Evolutionary conservation across 2,888 invertebrate genomes (phyloP).

Genomic region (Latrodectus hesperus): DNA sequence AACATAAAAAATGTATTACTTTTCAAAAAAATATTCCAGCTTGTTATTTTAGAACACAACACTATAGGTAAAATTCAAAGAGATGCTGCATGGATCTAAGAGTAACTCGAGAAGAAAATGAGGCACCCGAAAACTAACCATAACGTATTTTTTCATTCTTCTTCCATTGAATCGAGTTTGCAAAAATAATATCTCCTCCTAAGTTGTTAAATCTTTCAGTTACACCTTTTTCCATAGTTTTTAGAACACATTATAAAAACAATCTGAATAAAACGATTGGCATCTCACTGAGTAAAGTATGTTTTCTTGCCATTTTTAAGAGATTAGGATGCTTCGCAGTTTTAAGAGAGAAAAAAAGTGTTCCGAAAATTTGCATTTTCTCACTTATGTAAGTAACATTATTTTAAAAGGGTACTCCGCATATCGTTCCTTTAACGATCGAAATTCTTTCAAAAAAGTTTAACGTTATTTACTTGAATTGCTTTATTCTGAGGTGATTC

Average conservation of each 20-base stretch:
- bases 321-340: too few species aligned
- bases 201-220: constrained; percentile 21
- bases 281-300: too few species aligned
- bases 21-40: neutral
- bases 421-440: too few species aligned
- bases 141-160: neutral
- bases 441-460: too few species aligned
- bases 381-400: too few species aligned
- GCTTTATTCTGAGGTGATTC: too few species aligned
- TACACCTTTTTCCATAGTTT: constrained; percentile 2
- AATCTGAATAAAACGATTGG: neutral
- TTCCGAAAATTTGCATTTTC: too few species aligned
- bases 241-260: constrained; percentile 11
- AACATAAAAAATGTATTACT: too few species aligned
- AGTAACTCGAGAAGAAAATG: neutral
- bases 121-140: neutral
- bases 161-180: neutral
- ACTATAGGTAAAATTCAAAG: neutral
- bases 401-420: too few species aligned
- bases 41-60: constrained; percentile 2
- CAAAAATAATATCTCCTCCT: neutral
- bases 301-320: too few species aligned
- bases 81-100: neutral
- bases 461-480: too few species aligned
- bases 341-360: too few species aligned